phyloP scores from a whole-genome alignment of 2,888 invertebrate genomes.

The Drosophila crucigera region DNA sequence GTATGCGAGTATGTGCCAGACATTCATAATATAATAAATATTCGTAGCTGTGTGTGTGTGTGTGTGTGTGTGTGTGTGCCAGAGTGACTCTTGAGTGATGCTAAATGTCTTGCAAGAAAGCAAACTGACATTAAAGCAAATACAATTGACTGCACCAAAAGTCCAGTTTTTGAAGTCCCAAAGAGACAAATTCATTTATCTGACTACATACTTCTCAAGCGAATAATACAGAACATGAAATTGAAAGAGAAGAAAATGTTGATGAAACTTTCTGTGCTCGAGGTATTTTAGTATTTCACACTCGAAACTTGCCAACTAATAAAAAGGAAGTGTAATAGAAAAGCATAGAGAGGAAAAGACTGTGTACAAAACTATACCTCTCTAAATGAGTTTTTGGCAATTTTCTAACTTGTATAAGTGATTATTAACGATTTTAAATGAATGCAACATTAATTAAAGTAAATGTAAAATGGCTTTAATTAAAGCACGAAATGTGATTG shows the following conservation, averaged over 20 bases:
- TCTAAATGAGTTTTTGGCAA: background rate
- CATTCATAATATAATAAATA: slow-evolving; percentile 52
- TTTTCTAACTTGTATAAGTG: too few species aligned
- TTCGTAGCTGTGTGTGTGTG: background rate
- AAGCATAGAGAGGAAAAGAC: background rate
- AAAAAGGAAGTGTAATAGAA: background rate
- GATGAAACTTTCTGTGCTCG: background rate
- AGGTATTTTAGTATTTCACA: background rate
- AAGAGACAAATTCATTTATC: background rate
- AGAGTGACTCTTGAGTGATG: slow-evolving; percentile 35
- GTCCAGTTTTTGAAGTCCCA: slow-evolving; percentile 5
- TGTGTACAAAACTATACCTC: background rate
- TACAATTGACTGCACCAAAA: slow-evolving; percentile 30
- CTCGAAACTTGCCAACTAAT: background rate
- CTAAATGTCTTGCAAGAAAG: slow-evolving; percentile 40
- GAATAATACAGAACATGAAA: background rate
- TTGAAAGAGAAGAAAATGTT: background rate
- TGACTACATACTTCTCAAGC: background rate
- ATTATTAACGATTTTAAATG: background rate
- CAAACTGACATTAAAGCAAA: slow-evolving; percentile 37
- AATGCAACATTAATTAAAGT: background rate
- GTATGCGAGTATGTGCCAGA: slow-evolving; percentile 49
- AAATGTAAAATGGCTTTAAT: background rate
- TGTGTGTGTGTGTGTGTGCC: slow-evolving; percentile 5
- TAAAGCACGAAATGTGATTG: background rate